Conservation (phyloP, 2,797 vertebrate genomes). For the Rhinichthys osculus region DNA sequence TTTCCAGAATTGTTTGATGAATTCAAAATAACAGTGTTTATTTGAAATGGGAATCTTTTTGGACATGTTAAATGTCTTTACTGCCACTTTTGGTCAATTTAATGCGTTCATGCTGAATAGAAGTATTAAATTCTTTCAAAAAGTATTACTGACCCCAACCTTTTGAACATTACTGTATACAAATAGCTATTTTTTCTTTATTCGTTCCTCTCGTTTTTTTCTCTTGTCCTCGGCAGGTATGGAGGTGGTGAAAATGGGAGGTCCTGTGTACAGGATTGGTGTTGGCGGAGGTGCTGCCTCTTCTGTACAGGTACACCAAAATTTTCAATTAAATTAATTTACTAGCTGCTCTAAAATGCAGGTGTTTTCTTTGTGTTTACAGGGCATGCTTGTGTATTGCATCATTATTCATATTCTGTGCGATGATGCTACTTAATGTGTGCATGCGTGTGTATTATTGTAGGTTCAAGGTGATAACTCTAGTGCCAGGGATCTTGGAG, state of each 20-base stretch:
- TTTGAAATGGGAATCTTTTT: not conserved
- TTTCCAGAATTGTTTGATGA: not conserved
- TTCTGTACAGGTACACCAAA: slow-evolving; percentile 82
- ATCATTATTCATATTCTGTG: not conserved
- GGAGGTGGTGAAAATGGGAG: slow-evolving; percentile 93
- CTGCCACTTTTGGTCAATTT: not conserved
- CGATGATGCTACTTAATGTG: not conserved
- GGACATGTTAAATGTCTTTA: too few species aligned
- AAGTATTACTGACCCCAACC: not conserved
- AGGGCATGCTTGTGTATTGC: not conserved
- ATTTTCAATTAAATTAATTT: not conserved
- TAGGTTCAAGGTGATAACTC: slow-evolving; percentile 93
- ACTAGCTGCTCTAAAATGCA: not conserved
- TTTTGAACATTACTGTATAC: not conserved
- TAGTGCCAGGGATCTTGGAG: slow-evolving; percentile 86
- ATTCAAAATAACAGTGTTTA: not conserved
- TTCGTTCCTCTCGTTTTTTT: slow-evolving; percentile 14
- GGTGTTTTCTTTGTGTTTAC: not conserved
- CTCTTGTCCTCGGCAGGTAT: slow-evolving; percentile 77
- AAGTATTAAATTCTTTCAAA: not conserved
- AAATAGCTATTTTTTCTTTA: slow-evolving; percentile 10
- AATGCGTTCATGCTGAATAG: not conserved
- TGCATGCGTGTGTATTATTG: not conserved
- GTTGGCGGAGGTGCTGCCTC: slow-evolving; percentile 93
- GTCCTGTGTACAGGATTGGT: slow-evolving; percentile 93